Base-by-base conservation (phyloP, 2,797 vertebrate genomes). In the Momotus momota region DNA sequence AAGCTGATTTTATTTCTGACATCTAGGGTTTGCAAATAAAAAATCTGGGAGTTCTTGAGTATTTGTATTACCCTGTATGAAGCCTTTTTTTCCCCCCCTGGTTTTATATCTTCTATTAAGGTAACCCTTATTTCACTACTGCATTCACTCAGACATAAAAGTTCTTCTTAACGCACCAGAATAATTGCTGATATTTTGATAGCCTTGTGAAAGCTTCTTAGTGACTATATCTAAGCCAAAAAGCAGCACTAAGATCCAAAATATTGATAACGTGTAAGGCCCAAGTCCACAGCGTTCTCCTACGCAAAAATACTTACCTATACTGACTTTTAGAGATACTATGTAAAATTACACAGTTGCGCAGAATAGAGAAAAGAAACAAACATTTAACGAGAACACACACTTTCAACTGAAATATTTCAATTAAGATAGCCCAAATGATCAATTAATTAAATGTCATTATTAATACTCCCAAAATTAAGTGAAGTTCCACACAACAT, bases 171-270 rank as follows among this genome's bases (percentile, higher is more conserved):
- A 73, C 19, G 25, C 58, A 95, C 52, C 70, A 86, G 79, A 96
- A 85, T 88, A 91, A 93, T 58, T 85, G 92, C 43, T 71, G 86
- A 45, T 86, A 70, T 90, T 80, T 61, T 69, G 45, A 75, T 45
- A 94, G 69, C 92, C 83, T 93, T 96, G 46, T 65, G 61, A 96
- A 81, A 92, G 22, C 70, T 88, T 95, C 73, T 88, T 95, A 95
- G 74, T 66, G 85, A 95, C 89, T 83, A 45, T 14, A 52, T 1
- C 0, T 65, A 90, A 84, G 45, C 40, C 38, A 62, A 90, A 93
- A 94, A 67, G 81, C 62, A 86, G n/a, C 29, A 45, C 23, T 31
- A 61, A 64, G 48, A 95, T 93, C 89, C 88, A 87, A 91, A 95
- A 88, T 55, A 60, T 22, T 85, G 19, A 55, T 55, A 85, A 89